Evolutionary conservation across 1,140 invertebrate genomes (phyloP).

Genomic region (Drosophila teissieri): DNA sequence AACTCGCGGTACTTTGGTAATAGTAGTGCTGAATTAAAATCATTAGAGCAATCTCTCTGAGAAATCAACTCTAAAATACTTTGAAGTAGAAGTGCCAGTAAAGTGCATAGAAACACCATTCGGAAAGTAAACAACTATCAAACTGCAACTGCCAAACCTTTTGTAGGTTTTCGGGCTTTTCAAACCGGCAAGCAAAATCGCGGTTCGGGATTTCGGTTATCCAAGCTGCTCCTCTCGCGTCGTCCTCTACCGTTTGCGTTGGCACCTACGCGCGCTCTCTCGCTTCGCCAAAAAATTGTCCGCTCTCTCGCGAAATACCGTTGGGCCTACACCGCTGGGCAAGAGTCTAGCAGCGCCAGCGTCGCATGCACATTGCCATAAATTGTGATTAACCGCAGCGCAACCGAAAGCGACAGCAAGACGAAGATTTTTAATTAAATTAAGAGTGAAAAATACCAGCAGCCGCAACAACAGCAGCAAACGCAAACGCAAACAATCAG

Average conservation of each 20-base stretch:
- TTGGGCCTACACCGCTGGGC: conserved; percentile 15
- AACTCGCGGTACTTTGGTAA: not conserved
- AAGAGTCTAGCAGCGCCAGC: conserved; percentile 3
- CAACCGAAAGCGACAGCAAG: conserved; percentile 21
- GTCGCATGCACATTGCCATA: not conserved
- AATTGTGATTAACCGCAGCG: conserved; percentile 32
- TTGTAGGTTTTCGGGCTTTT: not conserved
- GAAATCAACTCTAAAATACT: conserved; percentile 2
- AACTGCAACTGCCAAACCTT: not conserved
- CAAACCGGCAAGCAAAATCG: conserved; percentile 15
- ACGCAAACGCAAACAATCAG: conserved; percentile 50
- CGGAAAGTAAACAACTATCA: not conserved
- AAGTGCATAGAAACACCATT: not conserved
- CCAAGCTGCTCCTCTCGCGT: conserved; percentile 15
- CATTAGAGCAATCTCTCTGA: not conserved
- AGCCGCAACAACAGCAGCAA: conserved; percentile 8
- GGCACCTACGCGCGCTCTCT: conserved; percentile 23
- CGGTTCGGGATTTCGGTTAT: conserved; percentile 22
- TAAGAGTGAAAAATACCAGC: conserved; percentile 39
- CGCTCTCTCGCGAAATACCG: conserved; percentile 34
- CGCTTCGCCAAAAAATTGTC: conserved; percentile 13
- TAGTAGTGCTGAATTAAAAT: not conserved
- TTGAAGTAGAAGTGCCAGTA: not conserved
- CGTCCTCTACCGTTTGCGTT: conserved; percentile 15
- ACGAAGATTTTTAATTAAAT: conserved; percentile 51